Conservation (phyloP, 1,140 invertebrate genomes). For the Drosophila kepulauana region DNA sequence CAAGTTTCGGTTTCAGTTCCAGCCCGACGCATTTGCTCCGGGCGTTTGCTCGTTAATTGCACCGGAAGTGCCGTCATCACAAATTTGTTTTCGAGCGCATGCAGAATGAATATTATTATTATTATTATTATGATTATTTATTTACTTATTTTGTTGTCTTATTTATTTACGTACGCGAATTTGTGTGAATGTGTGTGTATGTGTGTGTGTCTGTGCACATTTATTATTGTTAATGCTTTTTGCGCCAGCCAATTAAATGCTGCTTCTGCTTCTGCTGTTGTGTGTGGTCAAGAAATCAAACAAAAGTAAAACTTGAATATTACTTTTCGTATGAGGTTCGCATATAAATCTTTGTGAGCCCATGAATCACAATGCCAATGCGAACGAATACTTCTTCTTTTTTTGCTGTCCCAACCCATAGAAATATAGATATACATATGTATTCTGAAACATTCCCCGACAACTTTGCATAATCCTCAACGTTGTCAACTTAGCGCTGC, state of each 20-base stretch:
- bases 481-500: constrained; percentile 59
- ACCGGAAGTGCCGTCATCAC: constrained; percentile 74
- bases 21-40: constrained; percentile 51
- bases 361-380: constrained; percentile 56
- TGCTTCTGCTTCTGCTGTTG: constrained; percentile 27
- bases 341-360: constrained; percentile 53
- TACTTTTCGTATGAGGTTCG: constrained; percentile 44
- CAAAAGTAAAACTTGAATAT: constrained; percentile 27
- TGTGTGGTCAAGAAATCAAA: constrained; percentile 60
- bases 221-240: constrained; percentile 61
- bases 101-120: constrained; percentile 39
- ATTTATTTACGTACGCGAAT: neutral
- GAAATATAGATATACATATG: neutral
- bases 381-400: neutral
- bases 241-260: constrained; percentile 36
- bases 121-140: constrained; percentile 29
- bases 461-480: constrained; percentile 51
- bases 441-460: constrained; percentile 20
- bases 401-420: constrained; percentile 5
- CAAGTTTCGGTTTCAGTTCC: constrained; percentile 47
- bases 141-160: constrained; percentile 37
- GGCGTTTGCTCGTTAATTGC: constrained; percentile 63
- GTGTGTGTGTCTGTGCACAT: constrained; percentile 45
- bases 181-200: constrained; percentile 16
- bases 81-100: constrained; percentile 44